Evolutionary conservation across 2,797 vertebrate species (phyloP), one percentile per base, ranked within the genome.

Genomic region (Tenualosa thibaudeaui): DNA sequence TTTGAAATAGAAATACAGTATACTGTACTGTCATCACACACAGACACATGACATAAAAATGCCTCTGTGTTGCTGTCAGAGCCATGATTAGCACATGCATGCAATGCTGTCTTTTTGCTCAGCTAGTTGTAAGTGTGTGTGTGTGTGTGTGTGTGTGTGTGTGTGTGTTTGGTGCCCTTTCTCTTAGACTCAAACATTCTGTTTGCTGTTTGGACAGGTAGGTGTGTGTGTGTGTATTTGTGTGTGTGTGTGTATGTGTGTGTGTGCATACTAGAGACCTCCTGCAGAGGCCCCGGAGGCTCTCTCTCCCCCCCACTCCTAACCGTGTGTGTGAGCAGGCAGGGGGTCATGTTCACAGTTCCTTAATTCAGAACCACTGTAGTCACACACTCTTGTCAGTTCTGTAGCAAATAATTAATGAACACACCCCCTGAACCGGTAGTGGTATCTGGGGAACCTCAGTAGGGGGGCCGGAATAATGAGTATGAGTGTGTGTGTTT

Each of bases 151-250:
- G 31, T 13, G 8, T 65, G 62, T 65, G 62, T 65, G 62, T 24
- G 26, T 65, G 26, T 65, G 26, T 62, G n/a, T 62, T 26, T 62
- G 60, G 0, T 71, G 65, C 26, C 8, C 5, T 37, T 71, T 37
- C 65, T 56, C 65, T 71, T 26, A 71, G 31, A 24, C 65, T 71
- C 26, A 65, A 65, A 65, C 62, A 65, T 10, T 31, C 6, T 65
- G 24, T 65, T 71, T 71, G 26, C 65, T 71, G 65, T 37, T 71
- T 71, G 65, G 13, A 71, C 13, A 71, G 26, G 65, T 71, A 71
- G 13, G 26, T 71, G 26, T 71, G 65, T 71, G 62, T 13, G 24
- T 68, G 26, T 31, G 65, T 68, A 1, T 68, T 26, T 37, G 65
- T 68, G 65, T 12, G 26, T 37, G 65, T 19, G 17, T 31, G 62